Evolutionary conservation across 2,113 vertebrate genomes (phyloP).

Genomic region (Tonatia bakeri): DNA sequence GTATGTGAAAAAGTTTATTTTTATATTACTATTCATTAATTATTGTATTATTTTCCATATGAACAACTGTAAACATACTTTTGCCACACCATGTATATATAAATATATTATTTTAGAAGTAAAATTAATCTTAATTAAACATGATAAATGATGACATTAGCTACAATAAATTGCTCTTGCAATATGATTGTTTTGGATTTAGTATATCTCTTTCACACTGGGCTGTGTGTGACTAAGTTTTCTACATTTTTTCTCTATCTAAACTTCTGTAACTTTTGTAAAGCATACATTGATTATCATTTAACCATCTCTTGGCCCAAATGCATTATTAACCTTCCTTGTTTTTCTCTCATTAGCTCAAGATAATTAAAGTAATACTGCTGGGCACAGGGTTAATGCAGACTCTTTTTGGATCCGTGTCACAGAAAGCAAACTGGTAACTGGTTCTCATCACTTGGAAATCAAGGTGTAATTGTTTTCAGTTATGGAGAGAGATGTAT

Average conservation of each 20-base stretch:
- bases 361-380: not conserved
- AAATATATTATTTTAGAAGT: not conserved
- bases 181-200: not conserved
- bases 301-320: not conserved
- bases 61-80: not conserved
- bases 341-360: slow-evolving; percentile 8
- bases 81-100: not conserved
- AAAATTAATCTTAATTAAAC: not conserved
- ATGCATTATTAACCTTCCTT: slow-evolving; percentile 13
- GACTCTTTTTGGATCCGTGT: not conserved
- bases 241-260: not conserved
- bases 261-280: not conserved
- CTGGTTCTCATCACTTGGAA: not conserved
- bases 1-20: not conserved
- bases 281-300: not conserved
- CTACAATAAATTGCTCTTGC: not conserved
- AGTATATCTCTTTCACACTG: not conserved
- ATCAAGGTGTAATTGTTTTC: not conserved
- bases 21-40: not conserved
- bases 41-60: not conserved
- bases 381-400: not conserved
- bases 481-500: not conserved
- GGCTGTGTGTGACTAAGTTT: not conserved
- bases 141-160: not conserved
- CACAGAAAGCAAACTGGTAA: not conserved